phyloP scores from a whole-genome alignment of 2,888 invertebrate genomes.

The Lithophane ornitopus region DNA sequence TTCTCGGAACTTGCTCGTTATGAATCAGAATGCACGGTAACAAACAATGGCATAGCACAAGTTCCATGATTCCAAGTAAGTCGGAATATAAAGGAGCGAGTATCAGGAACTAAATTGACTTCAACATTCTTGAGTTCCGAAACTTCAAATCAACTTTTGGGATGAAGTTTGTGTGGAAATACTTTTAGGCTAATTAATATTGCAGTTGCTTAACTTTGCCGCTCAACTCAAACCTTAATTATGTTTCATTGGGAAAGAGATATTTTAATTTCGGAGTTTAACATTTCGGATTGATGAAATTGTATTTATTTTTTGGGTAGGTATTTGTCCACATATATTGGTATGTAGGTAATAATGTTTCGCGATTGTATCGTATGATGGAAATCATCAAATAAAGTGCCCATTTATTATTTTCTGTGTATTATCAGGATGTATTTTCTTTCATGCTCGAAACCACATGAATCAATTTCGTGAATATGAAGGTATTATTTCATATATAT shows the following conservation, averaged over 20 bases:
- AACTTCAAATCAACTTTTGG: slow-evolving; percentile 58
- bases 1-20: slow-evolving; percentile 41
- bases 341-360: slow-evolving; percentile 18
- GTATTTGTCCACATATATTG: slow-evolving; percentile 16
- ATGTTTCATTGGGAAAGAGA: slow-evolving; percentile 52
- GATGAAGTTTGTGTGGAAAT: slow-evolving; percentile 60
- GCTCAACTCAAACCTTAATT: slow-evolving; percentile 44
- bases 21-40: slow-evolving; percentile 36
- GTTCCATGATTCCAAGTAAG: slow-evolving; percentile 39
- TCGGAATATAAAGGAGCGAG: slow-evolving; percentile 37
- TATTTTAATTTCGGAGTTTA: slow-evolving; percentile 37
- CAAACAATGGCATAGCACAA: slow-evolving; percentile 46
- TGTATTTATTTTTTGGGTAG: slow-evolving; percentile 35
- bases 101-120: slow-evolving; percentile 56
- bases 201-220: slow-evolving; percentile 52
- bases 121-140: slow-evolving; percentile 52
- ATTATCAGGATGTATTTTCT: slow-evolving; percentile 23
- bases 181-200: slow-evolving; percentile 64
- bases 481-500: background rate
- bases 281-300: slow-evolving; percentile 30
- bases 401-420: slow-evolving; percentile 36
- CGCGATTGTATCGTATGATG: slow-evolving; percentile 27
- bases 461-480: slow-evolving; percentile 5
- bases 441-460: slow-evolving; percentile 26
- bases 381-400: slow-evolving; percentile 52